These are phyloP conservation scores for Drosophila birchii DNA, from an alignment of 2,888 invertebrate species.

Conservation along the genomic window DNA sequence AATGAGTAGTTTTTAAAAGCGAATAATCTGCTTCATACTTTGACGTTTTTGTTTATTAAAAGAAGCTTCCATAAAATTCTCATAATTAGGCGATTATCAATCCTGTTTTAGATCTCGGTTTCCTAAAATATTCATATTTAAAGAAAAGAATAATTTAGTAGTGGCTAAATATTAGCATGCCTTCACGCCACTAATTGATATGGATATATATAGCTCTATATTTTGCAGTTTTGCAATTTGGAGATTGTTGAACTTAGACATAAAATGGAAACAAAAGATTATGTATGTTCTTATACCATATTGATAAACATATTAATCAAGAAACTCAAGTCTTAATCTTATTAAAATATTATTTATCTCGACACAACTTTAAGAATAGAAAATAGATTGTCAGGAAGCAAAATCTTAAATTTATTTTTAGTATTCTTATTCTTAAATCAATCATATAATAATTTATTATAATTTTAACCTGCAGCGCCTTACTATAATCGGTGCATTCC, in stretches of 20 bases:
- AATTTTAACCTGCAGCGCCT: constrained; percentile 45
- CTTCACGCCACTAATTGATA: not conserved
- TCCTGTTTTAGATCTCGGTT: not conserved
- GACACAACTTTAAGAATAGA: not conserved
- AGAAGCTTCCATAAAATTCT: not conserved
- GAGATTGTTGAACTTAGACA: not conserved
- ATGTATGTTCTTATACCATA: not conserved
- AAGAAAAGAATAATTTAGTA: constrained; percentile 1
- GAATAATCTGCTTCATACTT: not conserved
- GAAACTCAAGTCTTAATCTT: not conserved
- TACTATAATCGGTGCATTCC: constrained; percentile 43
- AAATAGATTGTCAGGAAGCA: not conserved
- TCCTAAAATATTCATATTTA: not conserved
- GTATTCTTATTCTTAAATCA: not conserved
- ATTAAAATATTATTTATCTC: not conserved
- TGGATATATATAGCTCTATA: not conserved
- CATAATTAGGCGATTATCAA: not conserved
- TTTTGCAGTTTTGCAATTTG: not conserved
- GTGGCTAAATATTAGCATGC: not conserved
- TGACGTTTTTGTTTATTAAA: too few relatives aligned
- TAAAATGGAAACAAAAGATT: not conserved
- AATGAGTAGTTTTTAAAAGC: not conserved
- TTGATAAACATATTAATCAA: not conserved
- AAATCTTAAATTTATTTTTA: not conserved
- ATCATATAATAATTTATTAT: not conserved